phyloP scores from a whole-genome alignment of 2,888 invertebrate species.

The Drosophila yooni region DNA sequence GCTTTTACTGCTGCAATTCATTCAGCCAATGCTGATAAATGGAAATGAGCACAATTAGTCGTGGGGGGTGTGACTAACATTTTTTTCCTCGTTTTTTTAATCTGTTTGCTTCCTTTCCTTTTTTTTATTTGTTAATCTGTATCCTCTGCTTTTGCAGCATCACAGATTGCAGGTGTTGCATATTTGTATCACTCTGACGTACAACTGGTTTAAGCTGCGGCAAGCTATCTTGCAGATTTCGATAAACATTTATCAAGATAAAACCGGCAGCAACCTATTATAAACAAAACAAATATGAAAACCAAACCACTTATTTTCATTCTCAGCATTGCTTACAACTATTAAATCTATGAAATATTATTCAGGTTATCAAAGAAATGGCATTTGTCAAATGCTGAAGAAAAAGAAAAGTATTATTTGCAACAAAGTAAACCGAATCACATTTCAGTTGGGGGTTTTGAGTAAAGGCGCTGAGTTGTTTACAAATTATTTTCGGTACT shows the following conservation, averaged over 20 bases:
- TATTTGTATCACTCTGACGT: not conserved
- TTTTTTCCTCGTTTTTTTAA: not conserved
- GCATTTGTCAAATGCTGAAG: not conserved
- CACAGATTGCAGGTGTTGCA: slow-evolving; percentile 40
- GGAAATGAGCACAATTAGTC: slow-evolving; percentile 77
- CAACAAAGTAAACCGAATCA: not conserved
- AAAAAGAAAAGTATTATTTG: not conserved
- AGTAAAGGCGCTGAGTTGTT: not conserved
- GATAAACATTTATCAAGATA: slow-evolving; percentile 46
- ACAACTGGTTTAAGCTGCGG: slow-evolving; percentile 40
- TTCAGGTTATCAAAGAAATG: not conserved
- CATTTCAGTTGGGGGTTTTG: not conserved
- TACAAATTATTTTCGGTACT: not conserved
- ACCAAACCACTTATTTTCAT: slow-evolving; percentile 29
- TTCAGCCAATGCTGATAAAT: slow-evolving; percentile 65
- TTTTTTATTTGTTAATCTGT: not conserved
- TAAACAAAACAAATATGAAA: slow-evolving; percentile 45
- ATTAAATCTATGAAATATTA: slow-evolving; percentile 20
- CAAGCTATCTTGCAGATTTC: slow-evolving; percentile 41
- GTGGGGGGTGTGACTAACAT: slow-evolving; percentile 68
- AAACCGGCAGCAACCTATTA: slow-evolving; percentile 34
- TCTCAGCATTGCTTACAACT: slow-evolving; percentile 11
- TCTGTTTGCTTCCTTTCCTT: not conserved
- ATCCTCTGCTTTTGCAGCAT: slow-evolving; percentile 15
- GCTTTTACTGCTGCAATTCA: slow-evolving; percentile 69